A percentile compares a stretch with the other conserved stretches of the same genome.
These are phyloP conservation scores for Cheirogaleus major DNA, from an alignment of 2,797 vertebrate genomes.

Conservation along the genomic window DNA sequence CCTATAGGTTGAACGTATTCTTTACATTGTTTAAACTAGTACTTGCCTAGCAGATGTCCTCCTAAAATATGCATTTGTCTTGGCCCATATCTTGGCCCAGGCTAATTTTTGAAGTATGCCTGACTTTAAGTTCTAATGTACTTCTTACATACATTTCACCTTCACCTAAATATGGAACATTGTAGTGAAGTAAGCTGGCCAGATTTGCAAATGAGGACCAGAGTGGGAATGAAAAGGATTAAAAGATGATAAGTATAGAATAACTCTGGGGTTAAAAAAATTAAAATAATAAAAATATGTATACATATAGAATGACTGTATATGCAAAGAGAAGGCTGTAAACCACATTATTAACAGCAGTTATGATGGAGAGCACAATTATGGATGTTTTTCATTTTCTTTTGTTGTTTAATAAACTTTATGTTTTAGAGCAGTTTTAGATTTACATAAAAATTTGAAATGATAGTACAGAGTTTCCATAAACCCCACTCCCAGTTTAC, in stretches of 20 bases:
- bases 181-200: neutral
- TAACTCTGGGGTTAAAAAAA: neutral
- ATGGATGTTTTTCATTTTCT: neutral
- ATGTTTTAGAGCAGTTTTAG: neutral
- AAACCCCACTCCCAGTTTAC: neutral
- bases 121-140: neutral
- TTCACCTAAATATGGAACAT: neutral
- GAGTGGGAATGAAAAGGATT: neutral
- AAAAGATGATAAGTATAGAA: neutral
- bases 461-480: neutral
- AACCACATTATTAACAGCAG: neutral
- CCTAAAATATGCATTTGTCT: neutral
- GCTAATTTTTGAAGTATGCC: neutral
- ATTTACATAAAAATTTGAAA: constrained; percentile 1
- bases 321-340: neutral
- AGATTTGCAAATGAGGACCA: neutral
- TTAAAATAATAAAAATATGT: neutral
- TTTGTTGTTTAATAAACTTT: neutral
- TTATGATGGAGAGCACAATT: neutral
- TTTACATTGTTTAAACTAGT: neutral
- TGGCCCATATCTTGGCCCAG: neutral
- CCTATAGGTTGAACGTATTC: accelerated
- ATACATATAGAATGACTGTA: neutral
- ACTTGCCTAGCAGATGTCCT: neutral
- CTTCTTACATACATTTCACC: neutral